Base-by-base conservation (phyloP, 37 sponge, comb jelly and placozoan genomes). In the Lycopodina hypogea region DNA sequence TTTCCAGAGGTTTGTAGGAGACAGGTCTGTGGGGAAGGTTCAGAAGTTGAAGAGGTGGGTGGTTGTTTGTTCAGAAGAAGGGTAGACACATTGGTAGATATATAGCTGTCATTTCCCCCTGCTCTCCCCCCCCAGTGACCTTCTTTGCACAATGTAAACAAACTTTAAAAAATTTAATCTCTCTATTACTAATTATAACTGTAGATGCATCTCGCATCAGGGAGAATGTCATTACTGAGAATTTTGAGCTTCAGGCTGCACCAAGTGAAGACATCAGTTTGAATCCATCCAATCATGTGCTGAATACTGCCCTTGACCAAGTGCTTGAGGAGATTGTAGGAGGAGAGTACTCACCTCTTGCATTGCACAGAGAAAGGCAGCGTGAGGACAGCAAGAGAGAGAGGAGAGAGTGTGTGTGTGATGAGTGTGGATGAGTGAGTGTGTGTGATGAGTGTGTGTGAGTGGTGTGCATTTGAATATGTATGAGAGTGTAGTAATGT, bases 161-260 rank as follows among this genome's bases (percentile, higher is more conserved):
- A n/a, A n/a, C n/a, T n/a, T n/a, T n/a, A n/a, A n/a, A n/a, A n/a
- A n/a, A n/a, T n/a, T 4, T 45, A 4, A 12, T 12, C 9, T 45
- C 8, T 45, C 48, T 45, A 45, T 45, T 45, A 4, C 48, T 12
- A 45, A 12, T 45, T 12, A 12, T 3, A 2, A 4, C 68, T 36
- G 7, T 23, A 70, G 48, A 41, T 2, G 12, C 71, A 2, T 3
- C 71, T 23, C 48, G 53, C 35, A 15, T 73, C 23, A 51, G n/a
- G 30, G 56, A 73, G 28, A 73, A 73, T 30, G 74, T 56, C 28
- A 12, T 73, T 55, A 33, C 74, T 33, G 74, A 73, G 15, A 51
- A 73, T 14, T 24, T 55, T 34, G 56, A 73, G 56, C 34, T 51
- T 15, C 53, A 39, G 35, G 3, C 74, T 22, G n/a, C 74, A 30